These are phyloP conservation scores for Kradibia gibbosae DNA, from an alignment of 1,140 invertebrate genomes.

Conservation along the genomic window DNA sequence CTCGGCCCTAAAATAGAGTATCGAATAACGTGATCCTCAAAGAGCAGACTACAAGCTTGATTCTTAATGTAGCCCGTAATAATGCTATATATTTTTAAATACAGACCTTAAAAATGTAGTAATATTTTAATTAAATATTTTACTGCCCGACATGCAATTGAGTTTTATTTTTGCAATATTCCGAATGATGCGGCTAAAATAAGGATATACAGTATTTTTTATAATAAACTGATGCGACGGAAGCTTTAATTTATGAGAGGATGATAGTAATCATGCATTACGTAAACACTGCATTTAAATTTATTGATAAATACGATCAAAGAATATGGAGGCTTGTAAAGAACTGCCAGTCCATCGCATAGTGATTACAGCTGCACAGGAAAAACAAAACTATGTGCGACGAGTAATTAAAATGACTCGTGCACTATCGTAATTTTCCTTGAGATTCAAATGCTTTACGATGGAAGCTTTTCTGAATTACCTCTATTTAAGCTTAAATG, in stretches of 20 bases:
- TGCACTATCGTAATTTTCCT: not conserved
- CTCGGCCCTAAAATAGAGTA: not conserved
- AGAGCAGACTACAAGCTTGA: not conserved
- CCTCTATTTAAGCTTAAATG: too few species aligned
- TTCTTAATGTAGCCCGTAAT: not conserved
- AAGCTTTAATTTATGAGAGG: not conserved
- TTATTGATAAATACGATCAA: not conserved
- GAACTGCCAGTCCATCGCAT: too few species aligned
- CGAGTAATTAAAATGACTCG: not conserved
- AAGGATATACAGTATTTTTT: too few species aligned
- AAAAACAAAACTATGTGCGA: not conserved
- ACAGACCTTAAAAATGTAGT: too few species aligned
- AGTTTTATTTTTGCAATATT: too few species aligned
- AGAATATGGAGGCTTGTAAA: not conserved
- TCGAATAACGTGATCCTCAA: not conserved
- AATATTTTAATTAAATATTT: too few species aligned
- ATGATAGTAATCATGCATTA: not conserved
- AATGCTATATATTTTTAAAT: not conserved
- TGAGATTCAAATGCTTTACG: not conserved
- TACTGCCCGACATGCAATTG: too few species aligned
- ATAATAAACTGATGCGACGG: not conserved
- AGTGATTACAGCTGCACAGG: not conserved
- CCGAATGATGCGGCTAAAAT: too few species aligned
- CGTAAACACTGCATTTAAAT: not conserved
- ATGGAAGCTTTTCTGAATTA: not conserved